Conservation (phyloP, 2,797 vertebrate genomes). For the Poecilia wingei region DNA sequence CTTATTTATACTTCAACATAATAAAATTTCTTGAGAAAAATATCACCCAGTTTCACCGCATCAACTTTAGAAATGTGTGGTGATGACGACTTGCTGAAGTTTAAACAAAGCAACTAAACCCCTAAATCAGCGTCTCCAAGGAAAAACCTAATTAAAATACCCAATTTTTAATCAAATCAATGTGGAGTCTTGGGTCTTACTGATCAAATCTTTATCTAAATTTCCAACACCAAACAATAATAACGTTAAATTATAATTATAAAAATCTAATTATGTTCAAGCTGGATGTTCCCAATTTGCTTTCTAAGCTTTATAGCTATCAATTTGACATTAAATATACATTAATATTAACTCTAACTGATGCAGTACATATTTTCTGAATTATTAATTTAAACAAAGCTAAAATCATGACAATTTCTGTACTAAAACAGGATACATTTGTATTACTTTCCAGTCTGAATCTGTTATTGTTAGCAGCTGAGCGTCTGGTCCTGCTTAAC, state of each 20-base stretch:
- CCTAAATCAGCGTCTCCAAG: too few species aligned
- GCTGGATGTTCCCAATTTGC: neutral
- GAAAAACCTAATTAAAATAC: neutral
- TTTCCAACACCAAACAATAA: neutral
- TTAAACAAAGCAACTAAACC: neutral
- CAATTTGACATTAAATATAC: neutral
- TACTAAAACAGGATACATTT: neutral
- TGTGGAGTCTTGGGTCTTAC: neutral
- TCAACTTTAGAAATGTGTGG: neutral
- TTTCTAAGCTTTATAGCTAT: neutral
- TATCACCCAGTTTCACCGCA: neutral
- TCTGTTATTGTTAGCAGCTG: neutral
- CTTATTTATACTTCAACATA: neutral
- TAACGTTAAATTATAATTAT: neutral
- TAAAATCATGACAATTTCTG: neutral
- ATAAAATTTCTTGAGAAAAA: neutral
- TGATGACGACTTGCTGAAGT: neutral
- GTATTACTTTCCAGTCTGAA: slow-evolving; percentile 4
- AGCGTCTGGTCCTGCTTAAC: neutral
- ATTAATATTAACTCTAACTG: neutral
- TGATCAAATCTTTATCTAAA: neutral
- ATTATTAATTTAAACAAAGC: neutral
- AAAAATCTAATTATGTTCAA: neutral
- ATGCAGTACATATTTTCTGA: neutral
- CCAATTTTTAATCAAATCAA: neutral